A percentile compares a stretch with the other conserved stretches of the same genome.
These are phyloP conservation scores for Artemia sinica DNA, from an alignment of 2,888 invertebrate genomes.

Conservation along the genomic window DNA sequence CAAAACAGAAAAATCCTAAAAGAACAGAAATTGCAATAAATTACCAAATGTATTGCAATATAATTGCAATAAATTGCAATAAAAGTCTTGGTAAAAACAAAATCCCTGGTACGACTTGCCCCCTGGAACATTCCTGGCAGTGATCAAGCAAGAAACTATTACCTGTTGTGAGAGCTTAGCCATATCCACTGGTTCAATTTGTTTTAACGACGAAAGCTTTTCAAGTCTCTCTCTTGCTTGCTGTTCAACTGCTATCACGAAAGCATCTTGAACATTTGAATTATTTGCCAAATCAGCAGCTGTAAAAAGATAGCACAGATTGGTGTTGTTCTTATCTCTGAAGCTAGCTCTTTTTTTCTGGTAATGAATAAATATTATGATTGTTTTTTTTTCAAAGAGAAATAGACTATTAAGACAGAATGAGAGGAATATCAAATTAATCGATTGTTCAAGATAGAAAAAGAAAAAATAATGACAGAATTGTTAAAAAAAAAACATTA, in stretches of 20 bases:
- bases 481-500: too few relatives aligned
- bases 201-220: constrained; percentile 73
- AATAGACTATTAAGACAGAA: too few relatives aligned
- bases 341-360: background rate
- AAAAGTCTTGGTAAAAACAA: background rate
- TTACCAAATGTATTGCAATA: too few relatives aligned
- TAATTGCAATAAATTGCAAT: too few relatives aligned
- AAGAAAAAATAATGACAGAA: too few relatives aligned
- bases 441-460: too few relatives aligned
- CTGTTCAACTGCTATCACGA: constrained; percentile 94
- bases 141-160: constrained; percentile 22
- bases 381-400: too few relatives aligned
- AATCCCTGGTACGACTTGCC: background rate
- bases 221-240: constrained; percentile 76
- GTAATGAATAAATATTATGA: too few relatives aligned
- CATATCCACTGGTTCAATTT: constrained; percentile 84
- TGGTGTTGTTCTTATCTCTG: too few relatives aligned
- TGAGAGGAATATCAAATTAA: too few relatives aligned
- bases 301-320: constrained; percentile 34
- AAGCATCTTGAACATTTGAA: constrained; percentile 84
- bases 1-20: too few relatives aligned
- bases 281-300: constrained; percentile 62
- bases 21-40: background rate
- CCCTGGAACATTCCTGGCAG: constrained; percentile 21
- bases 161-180: constrained; percentile 74